Evolutionary conservation across 1,140 invertebrate genomes (phyloP).

Genomic region (Sarcophaga peregrina): DNA sequence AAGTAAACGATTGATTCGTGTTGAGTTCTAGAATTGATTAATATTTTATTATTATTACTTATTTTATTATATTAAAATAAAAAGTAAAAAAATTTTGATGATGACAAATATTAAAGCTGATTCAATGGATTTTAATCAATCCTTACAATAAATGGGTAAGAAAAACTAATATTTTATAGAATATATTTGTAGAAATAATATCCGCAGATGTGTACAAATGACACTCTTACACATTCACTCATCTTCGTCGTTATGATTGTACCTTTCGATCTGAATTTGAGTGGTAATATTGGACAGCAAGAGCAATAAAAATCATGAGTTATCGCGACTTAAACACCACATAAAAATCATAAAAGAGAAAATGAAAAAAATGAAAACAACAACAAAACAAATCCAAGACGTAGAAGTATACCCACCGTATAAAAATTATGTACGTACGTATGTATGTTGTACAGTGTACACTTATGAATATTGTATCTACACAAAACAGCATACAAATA

Average conservation of each 20-base stretch:
- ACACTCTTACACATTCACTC: slow-evolving; percentile 4
- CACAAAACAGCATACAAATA: not conserved
- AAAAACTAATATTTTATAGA: slow-evolving; percentile 59
- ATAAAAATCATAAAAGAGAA: slow-evolving; percentile 25
- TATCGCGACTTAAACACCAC: slow-evolving; percentile 36
- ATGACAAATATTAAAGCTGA: too few relatives aligned
- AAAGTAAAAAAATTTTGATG: too few relatives aligned
- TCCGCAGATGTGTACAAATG: slow-evolving; percentile 50
- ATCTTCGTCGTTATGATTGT: not conserved
- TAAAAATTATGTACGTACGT: not conserved
- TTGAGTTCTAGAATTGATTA: too few relatives aligned
- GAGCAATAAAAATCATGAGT: not conserved
- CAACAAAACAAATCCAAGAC: too few relatives aligned
- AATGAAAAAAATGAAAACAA: too few relatives aligned
- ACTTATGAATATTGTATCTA: not conserved
- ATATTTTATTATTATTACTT: too few relatives aligned
- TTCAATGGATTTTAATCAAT: too few relatives aligned
- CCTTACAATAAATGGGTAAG: too few relatives aligned
- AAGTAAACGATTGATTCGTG: too few relatives aligned
- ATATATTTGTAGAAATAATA: slow-evolving; percentile 59
- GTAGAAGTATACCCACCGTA: too few relatives aligned
- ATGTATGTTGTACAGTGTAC: not conserved
- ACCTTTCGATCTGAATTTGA: not conserved
- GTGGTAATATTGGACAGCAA: slow-evolving; percentile 22
- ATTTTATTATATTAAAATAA: too few relatives aligned